Conservation (phyloP, 2,113 vertebrate genomes). For the Colius striatus region DNA sequence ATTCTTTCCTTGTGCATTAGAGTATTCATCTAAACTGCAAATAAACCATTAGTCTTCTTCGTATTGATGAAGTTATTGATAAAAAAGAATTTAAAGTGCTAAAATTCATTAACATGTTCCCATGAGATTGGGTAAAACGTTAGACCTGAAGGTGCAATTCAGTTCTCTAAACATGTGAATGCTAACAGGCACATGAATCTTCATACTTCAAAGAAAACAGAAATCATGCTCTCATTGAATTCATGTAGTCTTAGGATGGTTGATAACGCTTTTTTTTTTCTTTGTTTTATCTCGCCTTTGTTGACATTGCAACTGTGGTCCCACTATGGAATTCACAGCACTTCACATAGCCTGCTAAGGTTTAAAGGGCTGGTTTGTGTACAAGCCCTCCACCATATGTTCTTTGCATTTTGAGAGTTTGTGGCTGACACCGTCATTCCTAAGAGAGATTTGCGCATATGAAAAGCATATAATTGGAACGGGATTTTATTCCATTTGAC, state of each 20-base stretch:
- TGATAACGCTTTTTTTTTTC: background rate
- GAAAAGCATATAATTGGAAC: background rate
- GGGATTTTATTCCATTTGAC: background rate
- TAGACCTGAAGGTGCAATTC: background rate
- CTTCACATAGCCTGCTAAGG: accelerated
- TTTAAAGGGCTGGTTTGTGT: background rate
- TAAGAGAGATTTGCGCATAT: background rate
- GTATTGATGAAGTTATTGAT: background rate
- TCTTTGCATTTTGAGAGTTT: background rate
- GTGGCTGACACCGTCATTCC: background rate
- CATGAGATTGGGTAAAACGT: background rate
- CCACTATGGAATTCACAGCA: background rate
- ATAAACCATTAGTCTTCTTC: background rate
- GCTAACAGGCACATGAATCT: background rate
- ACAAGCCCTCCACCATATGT: background rate
- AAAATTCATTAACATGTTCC: background rate
- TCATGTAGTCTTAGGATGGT: background rate
- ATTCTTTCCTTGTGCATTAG: background rate
- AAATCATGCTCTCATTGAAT: background rate
- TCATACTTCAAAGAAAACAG: background rate
- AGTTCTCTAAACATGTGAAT: background rate
- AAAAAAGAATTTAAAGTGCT: background rate
- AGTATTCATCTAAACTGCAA: background rate
- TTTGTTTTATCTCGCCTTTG: background rate
- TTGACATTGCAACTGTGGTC: background rate